Base-by-base conservation (phyloP, 2,113 vertebrate species). In the Bubalus kerabau region DNA sequence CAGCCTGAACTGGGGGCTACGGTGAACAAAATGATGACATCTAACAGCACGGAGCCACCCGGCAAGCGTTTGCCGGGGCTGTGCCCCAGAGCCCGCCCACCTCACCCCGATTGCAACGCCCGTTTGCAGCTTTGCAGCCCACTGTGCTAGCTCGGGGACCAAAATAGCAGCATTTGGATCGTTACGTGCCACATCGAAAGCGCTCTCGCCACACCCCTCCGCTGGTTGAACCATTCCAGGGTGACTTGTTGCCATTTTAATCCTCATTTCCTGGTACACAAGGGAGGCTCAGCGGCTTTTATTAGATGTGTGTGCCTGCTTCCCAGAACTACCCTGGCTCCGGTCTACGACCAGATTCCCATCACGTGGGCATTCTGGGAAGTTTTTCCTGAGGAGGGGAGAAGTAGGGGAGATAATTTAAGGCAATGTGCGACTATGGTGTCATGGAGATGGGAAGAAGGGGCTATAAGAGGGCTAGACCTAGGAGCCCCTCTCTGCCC, bases 121-220 rank as follows among this genome's bases (percentile, higher is more conserved):
- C 6, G 78, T 30, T 17, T 6, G 12, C 13, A 2, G 59, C 2
- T 23, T 52, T 36, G 21, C 30, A 50, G 36, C 11, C 3, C 3
- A 0, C 17, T 1, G 19, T 23, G 60, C 59, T 15, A 2, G 13
- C 30, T 76, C 0, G 7, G 1, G 43, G 64, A 26, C 43, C n/a
- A 1, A 71, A 56, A 26, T 0, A 46, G 62, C 48, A 17, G 80
- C 43, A 0, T 23, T 15, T 13, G 4, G 50, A 7, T 1, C 12
- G 24, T 15, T 30, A 3, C 0, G 0, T 2, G 19, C 59, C 54
- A 0, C 0, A 6, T 8, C 26, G 6, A 40, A 32, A 21, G 43
- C 1, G 0, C 9, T 64, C 48, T n/a, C 7, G 1, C 64, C 36
- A 40, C n/a, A 1, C 64, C 30, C 56, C 11, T 23, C 46, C 64